Evolutionary conservation across 2,797 vertebrate species (phyloP).

Genomic region (Acanthurus lineatus): DNA sequence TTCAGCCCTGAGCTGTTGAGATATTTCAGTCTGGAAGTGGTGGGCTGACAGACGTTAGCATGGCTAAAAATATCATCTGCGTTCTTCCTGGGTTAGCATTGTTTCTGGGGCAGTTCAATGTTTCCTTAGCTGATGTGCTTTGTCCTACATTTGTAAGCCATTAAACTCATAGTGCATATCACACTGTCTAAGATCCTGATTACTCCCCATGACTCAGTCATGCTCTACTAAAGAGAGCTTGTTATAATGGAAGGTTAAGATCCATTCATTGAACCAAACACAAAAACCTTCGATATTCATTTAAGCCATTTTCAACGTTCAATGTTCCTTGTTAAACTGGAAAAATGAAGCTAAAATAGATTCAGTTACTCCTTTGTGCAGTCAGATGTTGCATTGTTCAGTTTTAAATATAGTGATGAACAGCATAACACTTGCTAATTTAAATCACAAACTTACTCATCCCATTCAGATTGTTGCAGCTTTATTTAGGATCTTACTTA

Average conservation of each 20-base stretch:
- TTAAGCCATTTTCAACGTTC: neutral
- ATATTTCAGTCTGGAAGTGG: slow-evolving; percentile 14
- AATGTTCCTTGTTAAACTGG: neutral
- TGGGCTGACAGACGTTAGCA: neutral
- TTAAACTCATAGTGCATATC: slow-evolving; percentile 8
- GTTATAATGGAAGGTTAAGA: neutral
- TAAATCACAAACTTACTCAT: neutral
- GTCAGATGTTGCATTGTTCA: neutral
- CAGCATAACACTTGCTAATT: neutral
- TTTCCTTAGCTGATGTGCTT: slow-evolving; percentile 29
- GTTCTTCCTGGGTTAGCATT: slow-evolving; percentile 2
- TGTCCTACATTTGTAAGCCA: slow-evolving; percentile 12
- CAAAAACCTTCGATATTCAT: neutral
- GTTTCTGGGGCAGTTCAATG: neutral
- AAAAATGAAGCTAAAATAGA: neutral
- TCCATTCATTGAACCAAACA: no score
- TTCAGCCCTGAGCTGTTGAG: neutral
- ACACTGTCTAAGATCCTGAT: neutral
- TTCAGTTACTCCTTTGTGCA: neutral
- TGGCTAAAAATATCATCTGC: slow-evolving; percentile 23
- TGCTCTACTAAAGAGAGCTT: neutral
- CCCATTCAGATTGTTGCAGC: neutral
- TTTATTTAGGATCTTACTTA: neutral
- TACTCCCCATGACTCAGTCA: neutral
- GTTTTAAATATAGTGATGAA: neutral